Conservation (phyloP, 2,797 vertebrate genomes). For the Centroberyx gerrardi region DNA sequence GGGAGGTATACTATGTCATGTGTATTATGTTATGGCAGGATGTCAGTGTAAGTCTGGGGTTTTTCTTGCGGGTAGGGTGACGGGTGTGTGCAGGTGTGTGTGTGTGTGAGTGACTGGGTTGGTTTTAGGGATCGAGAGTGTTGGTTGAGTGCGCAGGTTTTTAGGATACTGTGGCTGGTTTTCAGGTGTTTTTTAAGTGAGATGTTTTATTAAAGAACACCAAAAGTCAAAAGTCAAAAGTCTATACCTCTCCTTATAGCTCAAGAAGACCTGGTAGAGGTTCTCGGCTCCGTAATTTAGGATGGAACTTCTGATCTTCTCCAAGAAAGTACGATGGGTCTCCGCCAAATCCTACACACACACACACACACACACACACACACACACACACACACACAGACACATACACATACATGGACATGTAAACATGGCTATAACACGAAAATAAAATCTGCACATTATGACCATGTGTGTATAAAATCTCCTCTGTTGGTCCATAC, state of each 20-base stretch:
- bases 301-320: constrained; percentile 87
- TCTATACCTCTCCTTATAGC: constrained; percentile 89
- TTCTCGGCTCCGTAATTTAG: constrained; percentile 69
- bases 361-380: constrained; percentile 13
- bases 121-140: no score
- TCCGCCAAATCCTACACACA: constrained; percentile 86
- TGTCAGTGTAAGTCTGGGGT: no score
- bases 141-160: no score
- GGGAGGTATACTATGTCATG: no score
- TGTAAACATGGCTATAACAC: neutral
- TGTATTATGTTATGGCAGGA: no score
- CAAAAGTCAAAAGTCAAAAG: no score
- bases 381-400: constrained; percentile 21
- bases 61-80: no score
- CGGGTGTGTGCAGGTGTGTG: neutral
- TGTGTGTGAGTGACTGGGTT: neutral
- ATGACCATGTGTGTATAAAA: neutral
- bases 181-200: no score
- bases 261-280: constrained; percentile 91
- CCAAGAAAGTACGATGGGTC: constrained; percentile 86
- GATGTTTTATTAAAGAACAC: no score
- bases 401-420: constrained; percentile 34
- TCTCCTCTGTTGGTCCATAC: constrained; percentile 52
- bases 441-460: neutral
- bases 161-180: no score